A percentile compares a stretch with the other conserved stretches of the same genome.
Evolutionary conservation across 2,888 invertebrate species (phyloP).

Genomic region (Nudaria mundana): DNA sequence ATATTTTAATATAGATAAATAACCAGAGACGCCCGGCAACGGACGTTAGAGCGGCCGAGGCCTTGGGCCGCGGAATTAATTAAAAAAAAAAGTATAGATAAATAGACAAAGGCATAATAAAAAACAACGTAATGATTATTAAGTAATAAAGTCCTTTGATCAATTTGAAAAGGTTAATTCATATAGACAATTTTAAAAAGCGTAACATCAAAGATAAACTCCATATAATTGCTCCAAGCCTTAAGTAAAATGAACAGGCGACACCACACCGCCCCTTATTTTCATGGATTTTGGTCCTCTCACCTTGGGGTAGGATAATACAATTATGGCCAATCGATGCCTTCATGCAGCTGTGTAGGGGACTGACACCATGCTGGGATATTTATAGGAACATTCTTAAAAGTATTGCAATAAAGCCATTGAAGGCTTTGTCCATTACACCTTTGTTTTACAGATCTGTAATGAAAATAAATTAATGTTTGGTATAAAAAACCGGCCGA

Average conservation of each 20-base stretch:
- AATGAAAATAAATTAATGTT: no score
- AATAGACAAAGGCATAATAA: no score
- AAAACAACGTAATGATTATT: no score
- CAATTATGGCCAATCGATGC: conserved; percentile 72
- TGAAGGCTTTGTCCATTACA: conserved; percentile 24
- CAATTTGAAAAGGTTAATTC: conserved; percentile 1
- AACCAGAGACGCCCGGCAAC: no score
- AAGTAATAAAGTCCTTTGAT: conserved; percentile 8
- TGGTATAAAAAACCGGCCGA: no score
- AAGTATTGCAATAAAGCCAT: conserved; percentile 24
- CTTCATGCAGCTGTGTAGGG: conserved; percentile 42
- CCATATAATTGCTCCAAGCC: conserved; percentile 11
- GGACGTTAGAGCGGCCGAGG: no score
- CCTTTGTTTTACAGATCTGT: no score
- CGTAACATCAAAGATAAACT: conserved; percentile 12
- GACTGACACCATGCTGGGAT: conserved; percentile 56
- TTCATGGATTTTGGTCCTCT: conserved; percentile 59
- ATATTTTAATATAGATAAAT: no score
- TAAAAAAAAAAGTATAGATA: no score
- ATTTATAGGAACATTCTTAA: conserved; percentile 45
- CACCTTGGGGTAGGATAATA: conserved; percentile 63
- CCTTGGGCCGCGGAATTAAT: no score
- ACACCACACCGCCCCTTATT: conserved; percentile 42
- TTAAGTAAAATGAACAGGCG: conserved; percentile 42
- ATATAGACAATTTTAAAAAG: conserved; percentile 4